Conservation (phyloP, 2,888 invertebrate species). For the Matsumyia berberina region DNA sequence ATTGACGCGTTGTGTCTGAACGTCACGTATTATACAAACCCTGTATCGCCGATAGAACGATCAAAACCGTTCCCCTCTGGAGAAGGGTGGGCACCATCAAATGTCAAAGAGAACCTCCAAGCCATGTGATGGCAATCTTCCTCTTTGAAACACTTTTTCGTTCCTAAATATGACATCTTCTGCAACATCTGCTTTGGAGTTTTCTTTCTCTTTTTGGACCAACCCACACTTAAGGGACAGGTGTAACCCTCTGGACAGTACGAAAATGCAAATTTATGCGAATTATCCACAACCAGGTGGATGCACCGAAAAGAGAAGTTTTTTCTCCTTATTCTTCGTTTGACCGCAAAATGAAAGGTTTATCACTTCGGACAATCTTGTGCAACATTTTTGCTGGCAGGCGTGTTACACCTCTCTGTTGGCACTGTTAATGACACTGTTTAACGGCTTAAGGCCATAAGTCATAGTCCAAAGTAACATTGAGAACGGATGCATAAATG, state of each 20-base stretch:
- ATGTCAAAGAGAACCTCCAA: background rate
- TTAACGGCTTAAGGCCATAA: conserved; percentile 59
- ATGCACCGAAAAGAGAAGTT: conserved; percentile 25
- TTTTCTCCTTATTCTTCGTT: conserved; percentile 1
- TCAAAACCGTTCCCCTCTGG: conserved; percentile 19
- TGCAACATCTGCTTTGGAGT: conserved; percentile 65
- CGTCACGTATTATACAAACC: conserved; percentile 38
- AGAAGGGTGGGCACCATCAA: conserved; percentile 16
- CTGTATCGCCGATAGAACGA: conserved; percentile 14
- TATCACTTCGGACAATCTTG: conserved; percentile 66
- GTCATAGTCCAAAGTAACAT: conserved; percentile 27
- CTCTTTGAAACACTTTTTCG: conserved; percentile 51
- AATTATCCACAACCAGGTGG: conserved; percentile 70
- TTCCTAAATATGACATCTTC: conserved; percentile 62
- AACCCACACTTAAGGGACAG: conserved; percentile 69
- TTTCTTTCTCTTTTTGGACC: conserved; percentile 38
- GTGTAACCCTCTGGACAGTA: conserved; percentile 56
- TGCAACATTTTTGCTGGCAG: conserved; percentile 56
- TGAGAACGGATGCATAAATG: conserved; percentile 68
- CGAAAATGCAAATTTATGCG: conserved; percentile 73
- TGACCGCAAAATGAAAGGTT: conserved; percentile 43
- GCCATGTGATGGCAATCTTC: conserved; percentile 46
- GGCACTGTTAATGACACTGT: conserved; percentile 62
- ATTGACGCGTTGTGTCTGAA: conserved; percentile 11
- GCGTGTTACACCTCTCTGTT: conserved; percentile 67